These are phyloP conservation scores for Athetis lepigone DNA, from an alignment of 2,888 invertebrate species.

Conservation along the genomic window DNA sequence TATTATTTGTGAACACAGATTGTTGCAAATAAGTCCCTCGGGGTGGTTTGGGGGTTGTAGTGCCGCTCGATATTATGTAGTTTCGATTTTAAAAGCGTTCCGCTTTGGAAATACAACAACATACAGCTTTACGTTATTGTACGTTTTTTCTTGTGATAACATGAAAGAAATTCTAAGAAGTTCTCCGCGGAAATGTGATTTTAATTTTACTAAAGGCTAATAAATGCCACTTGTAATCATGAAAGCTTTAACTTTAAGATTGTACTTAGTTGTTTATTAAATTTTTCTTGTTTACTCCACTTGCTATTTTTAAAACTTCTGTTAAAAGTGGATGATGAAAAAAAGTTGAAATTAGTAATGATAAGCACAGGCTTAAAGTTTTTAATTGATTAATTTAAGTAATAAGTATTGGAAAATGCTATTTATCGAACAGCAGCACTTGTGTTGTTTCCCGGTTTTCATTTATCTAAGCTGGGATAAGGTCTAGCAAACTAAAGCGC, in stretches of 20 bases:
- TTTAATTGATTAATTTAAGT: too few species aligned
- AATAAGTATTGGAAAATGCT: not conserved
- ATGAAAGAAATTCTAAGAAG: conserved; percentile 16
- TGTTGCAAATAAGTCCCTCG: conserved; percentile 78
- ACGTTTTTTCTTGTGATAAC: conserved; percentile 26
- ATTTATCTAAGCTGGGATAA: not conserved
- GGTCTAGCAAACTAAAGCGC: not conserved
- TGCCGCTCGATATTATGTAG: conserved; percentile 64
- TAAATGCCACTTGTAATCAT: conserved; percentile 13
- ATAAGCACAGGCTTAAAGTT: too few species aligned
- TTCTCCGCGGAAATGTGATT: conserved; percentile 14
- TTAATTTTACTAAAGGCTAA: conserved; percentile 12
- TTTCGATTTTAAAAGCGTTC: conserved; percentile 67
- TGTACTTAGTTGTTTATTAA: not conserved
- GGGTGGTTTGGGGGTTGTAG: conserved; percentile 62
- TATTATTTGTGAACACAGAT: conserved; percentile 78
- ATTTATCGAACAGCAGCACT: not conserved
- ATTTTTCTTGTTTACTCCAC: conserved; percentile 8
- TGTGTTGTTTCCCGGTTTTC: not conserved
- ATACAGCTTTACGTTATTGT: conserved; percentile 22
- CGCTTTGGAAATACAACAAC: conserved; percentile 47
- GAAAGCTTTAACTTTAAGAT: conserved; percentile 19
- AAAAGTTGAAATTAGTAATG: too few species aligned
- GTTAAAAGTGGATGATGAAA: too few species aligned
- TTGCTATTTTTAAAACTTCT: too few species aligned